A percentile compares a stretch with the other conserved stretches of the same genome.
Evolutionary conservation across 2,888 invertebrate species (phyloP).

Genomic region (Lepidocyrtinus sp.): DNA sequence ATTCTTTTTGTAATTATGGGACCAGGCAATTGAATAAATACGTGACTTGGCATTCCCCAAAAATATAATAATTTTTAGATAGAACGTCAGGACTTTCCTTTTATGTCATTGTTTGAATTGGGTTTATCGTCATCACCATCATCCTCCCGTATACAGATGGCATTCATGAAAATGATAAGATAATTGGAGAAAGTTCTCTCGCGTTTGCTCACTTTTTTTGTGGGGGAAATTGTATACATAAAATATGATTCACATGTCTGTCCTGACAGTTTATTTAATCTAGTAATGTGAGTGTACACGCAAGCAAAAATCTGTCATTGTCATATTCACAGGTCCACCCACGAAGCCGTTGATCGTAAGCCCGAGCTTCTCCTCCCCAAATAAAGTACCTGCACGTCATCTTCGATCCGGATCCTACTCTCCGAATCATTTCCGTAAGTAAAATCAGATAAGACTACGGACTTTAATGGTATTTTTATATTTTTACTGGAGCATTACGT

Average conservation of each 20-base stretch:
- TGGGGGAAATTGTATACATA: neutral
- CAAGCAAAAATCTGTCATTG: neutral
- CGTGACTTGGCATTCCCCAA: too few relatives aligned
- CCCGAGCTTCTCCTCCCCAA: constrained; percentile 60
- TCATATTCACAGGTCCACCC: constrained; percentile 45
- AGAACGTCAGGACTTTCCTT: too few relatives aligned
- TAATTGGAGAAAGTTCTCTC: neutral
- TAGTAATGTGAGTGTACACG: neutral
- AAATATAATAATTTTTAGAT: too few relatives aligned
- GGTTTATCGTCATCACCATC: neutral
- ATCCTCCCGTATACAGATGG: neutral
- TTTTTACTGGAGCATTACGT: too few relatives aligned
- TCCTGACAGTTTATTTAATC: constrained; percentile 5
- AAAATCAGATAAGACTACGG: neutral
- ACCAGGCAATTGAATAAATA: too few relatives aligned
- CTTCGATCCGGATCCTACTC: constrained; percentile 59
- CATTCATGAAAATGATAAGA: constrained; percentile 14
- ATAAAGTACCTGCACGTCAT: constrained; percentile 61
- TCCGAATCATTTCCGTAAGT: constrained; percentile 62
- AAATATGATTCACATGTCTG: constrained; percentile 5
- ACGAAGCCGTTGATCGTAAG: constrained; percentile 56
- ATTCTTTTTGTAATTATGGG: too few relatives aligned
- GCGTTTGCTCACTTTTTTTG: too few relatives aligned
- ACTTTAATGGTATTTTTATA: constrained; percentile 12
- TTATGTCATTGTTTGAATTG: neutral